Evolutionary conservation across 2,113 vertebrate genomes (phyloP), one percentile per base, ranked within the genome.

Genomic region (Anhinga anhinga): DNA sequence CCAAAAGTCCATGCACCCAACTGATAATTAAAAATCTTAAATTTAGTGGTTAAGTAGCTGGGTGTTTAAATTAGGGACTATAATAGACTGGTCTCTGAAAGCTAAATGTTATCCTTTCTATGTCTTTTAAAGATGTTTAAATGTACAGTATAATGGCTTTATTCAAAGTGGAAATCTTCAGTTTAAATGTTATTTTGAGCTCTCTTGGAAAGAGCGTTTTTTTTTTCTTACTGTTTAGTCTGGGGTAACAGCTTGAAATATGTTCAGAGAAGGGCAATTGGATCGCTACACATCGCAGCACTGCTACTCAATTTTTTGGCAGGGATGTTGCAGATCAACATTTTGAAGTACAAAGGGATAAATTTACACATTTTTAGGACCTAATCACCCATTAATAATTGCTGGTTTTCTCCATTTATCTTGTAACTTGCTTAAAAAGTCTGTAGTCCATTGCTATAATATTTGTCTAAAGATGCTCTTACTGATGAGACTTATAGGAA

Each of bases 381-480:
- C 72, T 96, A 89, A 89, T 95, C 73, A n/a, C 81, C 94, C 92
- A 87, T 91, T 96, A 84, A 93, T 74, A 95, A 91, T 76, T 95
- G 93, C 96, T 97, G 95, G 74, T 93, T 97, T 97, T 92, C 71
- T 95, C 90, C 96, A 97, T 97, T 97, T 96, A 96, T 90, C 96
- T 87, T 97, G 96, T 97, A 97, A 96, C 93, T 87, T 97, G 96
- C 96, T 97, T 95, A 61, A 95, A 86, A 95, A 93, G 81, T 96
- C 89, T 97, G 95, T 97, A 97, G 97, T 91, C 89, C 95, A 91
- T 91, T 96, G 97, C 95, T 97, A 87, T 97, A 88, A n/a, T 93
- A 97, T 76, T 95, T 97, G 96, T 97, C 93, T 97, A 76, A 94
- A 96, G 94, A 96, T 97, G 94, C 93, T 97, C 92, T 95, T 96